Evolutionary conservation across 2,888 invertebrate species (phyloP).

Genomic region (Eucriotettix oculatus): DNA sequence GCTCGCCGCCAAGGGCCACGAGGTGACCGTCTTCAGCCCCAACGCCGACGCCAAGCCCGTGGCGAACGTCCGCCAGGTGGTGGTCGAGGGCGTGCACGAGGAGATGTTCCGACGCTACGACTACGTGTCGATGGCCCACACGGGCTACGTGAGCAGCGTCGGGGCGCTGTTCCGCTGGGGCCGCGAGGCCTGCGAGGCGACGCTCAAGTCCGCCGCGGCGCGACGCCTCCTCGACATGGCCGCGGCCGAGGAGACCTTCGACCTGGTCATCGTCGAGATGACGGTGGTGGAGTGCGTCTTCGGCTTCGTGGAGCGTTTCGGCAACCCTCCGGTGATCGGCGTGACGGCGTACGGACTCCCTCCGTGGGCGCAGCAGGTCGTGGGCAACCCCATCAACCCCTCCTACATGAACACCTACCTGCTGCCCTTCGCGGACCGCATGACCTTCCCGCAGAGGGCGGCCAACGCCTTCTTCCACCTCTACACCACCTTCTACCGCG

Average conservation of each 20-base stretch:
- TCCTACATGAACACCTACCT: slow-evolving; percentile 6
- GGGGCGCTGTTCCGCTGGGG: too few relatives aligned
- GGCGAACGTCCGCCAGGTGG: slow-evolving; percentile 6
- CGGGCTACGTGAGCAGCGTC: too few relatives aligned
- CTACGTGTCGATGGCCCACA: not conserved
- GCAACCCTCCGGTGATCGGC: slow-evolving; percentile 8
- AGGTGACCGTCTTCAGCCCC: slow-evolving; percentile 10
- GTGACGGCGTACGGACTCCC: slow-evolving; percentile 8
- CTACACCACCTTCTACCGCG: not conserved
- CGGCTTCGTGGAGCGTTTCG: slow-evolving; percentile 6
- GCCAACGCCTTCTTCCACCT: slow-evolving; percentile 6
- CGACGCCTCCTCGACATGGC: too few relatives aligned
- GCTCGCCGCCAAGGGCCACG: slow-evolving; percentile 8
- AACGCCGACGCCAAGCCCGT: slow-evolving; percentile 5
- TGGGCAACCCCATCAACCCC: slow-evolving; percentile 7
- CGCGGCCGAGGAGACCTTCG: slow-evolving; percentile 3
- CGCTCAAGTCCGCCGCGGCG: too few relatives aligned
- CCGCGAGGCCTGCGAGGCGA: too few relatives aligned
- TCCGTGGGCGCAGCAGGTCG: slow-evolving; percentile 1
- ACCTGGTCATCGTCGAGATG: slow-evolving; percentile 8
- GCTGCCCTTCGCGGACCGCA: slow-evolving; percentile 4
- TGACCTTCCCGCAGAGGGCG: slow-evolving; percentile 10
- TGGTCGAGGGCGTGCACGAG: slow-evolving; percentile 7
- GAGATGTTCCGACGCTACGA: not conserved
- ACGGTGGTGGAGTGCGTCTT: slow-evolving; percentile 6